phyloP scores from a whole-genome alignment of 2,888 invertebrate species.

The Emmelina monodactyla region DNA sequence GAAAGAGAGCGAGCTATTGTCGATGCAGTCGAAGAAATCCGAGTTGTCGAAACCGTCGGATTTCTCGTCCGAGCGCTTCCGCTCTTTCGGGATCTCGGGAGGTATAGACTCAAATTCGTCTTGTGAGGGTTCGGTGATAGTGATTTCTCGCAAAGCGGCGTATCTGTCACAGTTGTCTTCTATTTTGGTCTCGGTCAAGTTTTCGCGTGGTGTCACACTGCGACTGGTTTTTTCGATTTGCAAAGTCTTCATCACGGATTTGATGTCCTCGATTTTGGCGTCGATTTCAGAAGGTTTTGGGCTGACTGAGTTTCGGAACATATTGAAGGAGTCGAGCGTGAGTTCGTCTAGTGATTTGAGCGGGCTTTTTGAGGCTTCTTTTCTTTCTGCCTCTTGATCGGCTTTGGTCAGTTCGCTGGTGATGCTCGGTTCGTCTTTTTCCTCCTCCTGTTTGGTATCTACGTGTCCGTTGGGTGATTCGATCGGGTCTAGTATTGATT shows the following conservation, averaged over 20 bases:
- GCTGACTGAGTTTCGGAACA: conserved; percentile 51
- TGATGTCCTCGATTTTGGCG: conserved; percentile 54
- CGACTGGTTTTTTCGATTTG: conserved; percentile 41
- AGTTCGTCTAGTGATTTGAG: conserved; percentile 46
- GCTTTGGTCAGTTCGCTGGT: conserved; percentile 37
- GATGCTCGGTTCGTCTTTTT: conserved; percentile 39
- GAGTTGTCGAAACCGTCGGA: conserved; percentile 62
- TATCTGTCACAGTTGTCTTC: conserved; percentile 72
- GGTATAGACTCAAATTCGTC: conserved; percentile 62
- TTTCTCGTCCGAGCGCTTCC: conserved; percentile 59
- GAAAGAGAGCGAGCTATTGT: conserved; percentile 57
- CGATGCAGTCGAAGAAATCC: conserved; percentile 60
- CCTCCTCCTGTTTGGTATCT: conserved; percentile 43
- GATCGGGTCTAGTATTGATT: conserved; percentile 38
- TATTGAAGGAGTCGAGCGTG: conserved; percentile 46
- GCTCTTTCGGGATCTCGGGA: conserved; percentile 52
- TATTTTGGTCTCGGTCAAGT: conserved; percentile 34
- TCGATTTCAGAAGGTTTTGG: conserved; percentile 51
- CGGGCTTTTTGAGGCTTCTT: conserved; percentile 40
- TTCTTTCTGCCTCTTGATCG: conserved; percentile 29
- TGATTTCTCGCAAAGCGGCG: conserved; percentile 81
- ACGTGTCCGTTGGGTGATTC: conserved; percentile 23
- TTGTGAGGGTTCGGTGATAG: conserved; percentile 67
- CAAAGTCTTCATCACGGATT: conserved; percentile 52
- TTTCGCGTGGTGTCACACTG: conserved; percentile 53